Conservation (phyloP, 1,140 invertebrate species). For the Lasioglossum albipes region DNA sequence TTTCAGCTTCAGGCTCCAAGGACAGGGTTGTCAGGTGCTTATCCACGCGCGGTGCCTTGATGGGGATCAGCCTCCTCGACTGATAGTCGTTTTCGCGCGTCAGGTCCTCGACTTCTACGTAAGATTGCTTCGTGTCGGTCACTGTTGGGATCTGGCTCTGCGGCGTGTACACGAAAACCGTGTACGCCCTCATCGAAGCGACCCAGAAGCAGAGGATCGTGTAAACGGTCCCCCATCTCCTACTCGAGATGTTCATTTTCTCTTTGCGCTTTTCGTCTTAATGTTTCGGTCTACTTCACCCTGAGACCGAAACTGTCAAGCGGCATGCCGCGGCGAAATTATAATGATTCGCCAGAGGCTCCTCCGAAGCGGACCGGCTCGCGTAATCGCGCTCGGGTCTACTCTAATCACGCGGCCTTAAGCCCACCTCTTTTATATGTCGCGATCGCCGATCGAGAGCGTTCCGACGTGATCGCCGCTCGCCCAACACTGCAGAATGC, state of each 20-base stretch:
- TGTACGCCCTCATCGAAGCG: background rate
- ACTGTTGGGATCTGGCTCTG: background rate
- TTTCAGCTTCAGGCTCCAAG: constrained; percentile 73
- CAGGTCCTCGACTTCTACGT: background rate
- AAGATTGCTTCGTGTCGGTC: background rate
- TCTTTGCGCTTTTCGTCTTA: background rate
- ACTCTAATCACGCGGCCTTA: constrained; percentile 63
- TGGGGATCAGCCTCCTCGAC: constrained; percentile 23
- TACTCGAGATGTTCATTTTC: constrained; percentile 22
- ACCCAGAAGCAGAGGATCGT: constrained; percentile 19
- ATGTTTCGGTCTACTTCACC: background rate
- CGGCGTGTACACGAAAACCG: background rate
- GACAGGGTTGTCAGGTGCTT: background rate
- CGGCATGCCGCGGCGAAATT: background rate
- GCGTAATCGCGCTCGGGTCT: constrained; percentile 51
- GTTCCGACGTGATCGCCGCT: constrained; percentile 52
- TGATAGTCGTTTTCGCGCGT: background rate
- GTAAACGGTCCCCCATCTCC: background rate
- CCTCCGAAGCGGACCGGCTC: background rate
- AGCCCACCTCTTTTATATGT: constrained; percentile 71
- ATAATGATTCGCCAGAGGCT: too few relatives aligned
- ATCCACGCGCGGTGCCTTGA: constrained; percentile 10
- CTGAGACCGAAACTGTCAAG: background rate
- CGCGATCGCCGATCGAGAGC: constrained; percentile 42
- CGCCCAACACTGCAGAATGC: constrained; percentile 44